Evolutionary conservation across 1,140 invertebrate genomes (phyloP), one percentile per base, ranked within the genome.

Genomic region (Nasonia giraulti): DNA sequence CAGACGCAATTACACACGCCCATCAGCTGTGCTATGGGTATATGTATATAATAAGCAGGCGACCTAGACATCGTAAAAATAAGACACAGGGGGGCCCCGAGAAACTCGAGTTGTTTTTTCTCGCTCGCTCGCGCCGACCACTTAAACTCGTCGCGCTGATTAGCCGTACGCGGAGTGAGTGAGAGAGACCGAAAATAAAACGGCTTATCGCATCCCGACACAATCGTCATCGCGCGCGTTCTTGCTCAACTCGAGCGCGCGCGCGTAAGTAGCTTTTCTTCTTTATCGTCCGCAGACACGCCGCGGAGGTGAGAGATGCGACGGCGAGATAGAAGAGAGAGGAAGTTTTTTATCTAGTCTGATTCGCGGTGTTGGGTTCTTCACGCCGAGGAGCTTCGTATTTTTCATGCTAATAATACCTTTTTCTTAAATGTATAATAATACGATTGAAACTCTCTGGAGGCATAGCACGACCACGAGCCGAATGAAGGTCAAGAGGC

Each of bases 101-200:
- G 62, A 7, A n/a, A 5, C 8, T 17, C 62, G 14, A 66, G 62
- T 0, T n/a, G 62, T 66, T 20, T 66, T 66, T 66, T 66, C n/a
- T n/a, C 14, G 62, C 33, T 37, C 33, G 33, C 33, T 37, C 40
- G 6, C 40, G 40, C 40, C 14, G 62, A n/a, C 62, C 62, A 66
- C 62, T 66, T 66, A 66, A 66, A 37, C 33, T 37, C 33, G 33
- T 37, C 17, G 62, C 62, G n/a, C 66, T 68, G 66, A 68, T 68
- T 68, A 68, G n/a, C 66, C 62, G 17, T n/a, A 17, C 14, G 62
- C 1, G 8, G 62, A 7, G n/a, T 0, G 14, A 5, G 14, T 1
- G 62, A 17, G 40, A 37, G 62, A 20, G 62, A 68, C n/a, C 66
- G 66, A 68, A 68, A 68, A 68, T 68, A 68, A 68, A 68, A 68